phyloP scores from a whole-genome alignment of 92 coral and sea anemone species.

The Ricordea florida region DNA sequence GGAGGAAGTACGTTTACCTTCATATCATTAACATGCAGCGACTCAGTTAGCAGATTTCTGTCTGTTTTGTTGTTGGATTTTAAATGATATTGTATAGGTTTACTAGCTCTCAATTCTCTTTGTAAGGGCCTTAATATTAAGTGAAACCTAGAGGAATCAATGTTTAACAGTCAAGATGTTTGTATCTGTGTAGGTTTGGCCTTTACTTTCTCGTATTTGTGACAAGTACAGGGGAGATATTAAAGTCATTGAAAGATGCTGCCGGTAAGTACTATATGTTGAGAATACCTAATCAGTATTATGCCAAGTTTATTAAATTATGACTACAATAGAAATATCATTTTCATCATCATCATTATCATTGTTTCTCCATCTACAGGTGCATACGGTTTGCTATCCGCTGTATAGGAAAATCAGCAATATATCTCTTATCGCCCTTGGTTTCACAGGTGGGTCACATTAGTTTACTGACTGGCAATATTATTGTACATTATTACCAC shows the following conservation, averaged over 20 bases:
- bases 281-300: too few species aligned
- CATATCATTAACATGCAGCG: background rate
- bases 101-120: too few species aligned
- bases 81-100: too few species aligned
- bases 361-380: constrained; percentile 29
- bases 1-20: constrained; percentile 74
- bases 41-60: background rate
- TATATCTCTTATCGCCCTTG: constrained; percentile 75
- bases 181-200: constrained; percentile 76
- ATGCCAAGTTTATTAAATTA: too few species aligned
- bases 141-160: too few species aligned
- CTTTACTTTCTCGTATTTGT: constrained; percentile 77
- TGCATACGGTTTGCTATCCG: constrained; percentile 96
- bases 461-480: background rate
- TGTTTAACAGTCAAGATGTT: too few species aligned
- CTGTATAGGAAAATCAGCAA: constrained; percentile 89
- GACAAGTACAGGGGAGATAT: constrained; percentile 77
- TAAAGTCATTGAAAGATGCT: constrained; percentile 87
- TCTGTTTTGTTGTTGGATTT: too few species aligned
- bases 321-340: background rate
- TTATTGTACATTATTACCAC: background rate
- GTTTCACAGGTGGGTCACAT: constrained; percentile 70
- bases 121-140: too few species aligned
- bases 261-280: too few species aligned
- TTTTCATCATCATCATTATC: too few species aligned